Evolutionary conservation across 2,797 vertebrate species (phyloP).

Genomic region (Anableps anableps): DNA sequence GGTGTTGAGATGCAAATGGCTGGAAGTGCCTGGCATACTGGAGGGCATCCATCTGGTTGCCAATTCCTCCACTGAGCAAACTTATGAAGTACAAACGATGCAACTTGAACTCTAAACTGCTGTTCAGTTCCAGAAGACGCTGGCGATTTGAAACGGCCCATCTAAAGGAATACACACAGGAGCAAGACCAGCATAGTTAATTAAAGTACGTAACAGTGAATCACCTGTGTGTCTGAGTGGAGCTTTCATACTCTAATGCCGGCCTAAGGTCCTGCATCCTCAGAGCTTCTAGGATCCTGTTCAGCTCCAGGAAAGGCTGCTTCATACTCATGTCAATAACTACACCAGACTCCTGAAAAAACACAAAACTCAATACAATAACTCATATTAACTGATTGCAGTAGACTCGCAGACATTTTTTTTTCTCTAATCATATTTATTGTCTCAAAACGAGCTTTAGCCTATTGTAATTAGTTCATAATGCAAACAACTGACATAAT

Average conservation of each 20-base stretch:
- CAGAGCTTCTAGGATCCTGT: slow-evolving; percentile 90
- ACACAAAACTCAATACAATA: slow-evolving; percentile 8
- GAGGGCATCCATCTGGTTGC: slow-evolving; percentile 89
- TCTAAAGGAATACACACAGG: slow-evolving; percentile 59
- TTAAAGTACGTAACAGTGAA: background rate
- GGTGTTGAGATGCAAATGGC: slow-evolving; percentile 90
- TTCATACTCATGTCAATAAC: slow-evolving; percentile 93
- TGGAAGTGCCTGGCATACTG: slow-evolving; percentile 92
- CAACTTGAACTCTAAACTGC: slow-evolving; percentile 91
- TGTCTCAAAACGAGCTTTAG: background rate
- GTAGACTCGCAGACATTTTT: background rate
- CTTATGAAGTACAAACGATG: slow-evolving; percentile 91
- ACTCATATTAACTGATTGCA: background rate
- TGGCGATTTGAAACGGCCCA: slow-evolving; percentile 91
- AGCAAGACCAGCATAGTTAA: background rate
- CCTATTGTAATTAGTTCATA: background rate
- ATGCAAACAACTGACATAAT: background rate
- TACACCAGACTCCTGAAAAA: slow-evolving; percentile 84
- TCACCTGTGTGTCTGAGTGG: background rate
- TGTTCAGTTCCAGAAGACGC: slow-evolving; percentile 89
- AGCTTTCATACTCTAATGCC: slow-evolving; percentile 85
- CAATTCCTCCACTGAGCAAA: slow-evolving; percentile 86
- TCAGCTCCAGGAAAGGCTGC: slow-evolving; percentile 91
- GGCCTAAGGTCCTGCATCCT: slow-evolving; percentile 89
- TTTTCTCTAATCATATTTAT: background rate